Percentiles rank a stretch among this genome's conserved stretches.
Evolutionary conservation across 2,888 invertebrate species (phyloP).

Genomic region (Paralinhomoeus sp.): DNA sequence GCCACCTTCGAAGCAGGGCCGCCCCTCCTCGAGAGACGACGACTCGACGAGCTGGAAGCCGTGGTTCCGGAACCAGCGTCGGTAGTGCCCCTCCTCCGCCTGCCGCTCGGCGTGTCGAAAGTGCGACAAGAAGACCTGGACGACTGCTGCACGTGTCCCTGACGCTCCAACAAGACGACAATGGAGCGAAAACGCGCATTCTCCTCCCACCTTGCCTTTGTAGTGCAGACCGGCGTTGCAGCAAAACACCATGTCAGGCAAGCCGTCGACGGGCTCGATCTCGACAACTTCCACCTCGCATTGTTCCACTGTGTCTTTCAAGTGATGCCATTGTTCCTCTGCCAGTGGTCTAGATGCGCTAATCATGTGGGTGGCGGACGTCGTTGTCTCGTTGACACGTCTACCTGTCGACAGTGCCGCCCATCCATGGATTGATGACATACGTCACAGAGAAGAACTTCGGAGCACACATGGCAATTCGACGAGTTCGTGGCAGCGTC

Average conservation of each 20-base stretch:
- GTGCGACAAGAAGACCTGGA: slow-evolving; percentile 15
- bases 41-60: slow-evolving; percentile 9
- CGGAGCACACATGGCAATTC: not conserved
- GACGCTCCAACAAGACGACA: not conserved
- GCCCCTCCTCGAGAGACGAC: not conserved
- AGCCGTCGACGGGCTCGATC: slow-evolving; percentile 15
- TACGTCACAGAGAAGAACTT: slow-evolving; percentile 1
- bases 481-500: too few relatives aligned
- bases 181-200: not conserved
- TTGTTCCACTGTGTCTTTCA: slow-evolving; percentile 18
- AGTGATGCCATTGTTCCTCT: slow-evolving; percentile 15
- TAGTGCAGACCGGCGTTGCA: slow-evolving; percentile 22
- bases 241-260: slow-evolving; percentile 25
- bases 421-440: slow-evolving; percentile 25
- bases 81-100: slow-evolving; percentile 20
- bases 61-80: slow-evolving; percentile 19
- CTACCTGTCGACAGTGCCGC: slow-evolving; percentile 23
- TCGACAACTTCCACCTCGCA: slow-evolving; percentile 20
- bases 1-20: slow-evolving; percentile 16
- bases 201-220: slow-evolving; percentile 17
- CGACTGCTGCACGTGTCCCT: not conserved
- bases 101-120: slow-evolving; percentile 21
- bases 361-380: too few relatives aligned
- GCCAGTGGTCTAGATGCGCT: slow-evolving; percentile 10
- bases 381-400: too few relatives aligned